A percentile compares a stretch with the other conserved stretches of the same genome.
These are phyloP conservation scores for Anableps anableps DNA, from an alignment of 2,797 vertebrate genomes.

Conservation along the genomic window DNA sequence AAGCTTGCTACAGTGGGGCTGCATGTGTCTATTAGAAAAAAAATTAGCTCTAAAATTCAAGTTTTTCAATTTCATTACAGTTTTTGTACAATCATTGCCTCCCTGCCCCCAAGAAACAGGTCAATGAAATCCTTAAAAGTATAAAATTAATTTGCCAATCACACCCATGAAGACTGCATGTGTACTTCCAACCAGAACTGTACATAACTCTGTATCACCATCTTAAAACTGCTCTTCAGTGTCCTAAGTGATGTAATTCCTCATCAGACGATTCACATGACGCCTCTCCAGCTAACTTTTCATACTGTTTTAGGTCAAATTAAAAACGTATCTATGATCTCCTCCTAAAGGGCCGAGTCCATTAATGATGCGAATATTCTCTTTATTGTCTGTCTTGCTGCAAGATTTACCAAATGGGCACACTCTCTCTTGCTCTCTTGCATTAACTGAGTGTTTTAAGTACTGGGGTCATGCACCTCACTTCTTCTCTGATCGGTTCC, in stretches of 20 bases:
- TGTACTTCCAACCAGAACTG: too few species aligned
- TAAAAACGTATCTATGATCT: background rate
- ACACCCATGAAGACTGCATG: background rate
- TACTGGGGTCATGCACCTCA: background rate
- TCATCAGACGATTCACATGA: background rate
- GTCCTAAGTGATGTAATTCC: background rate
- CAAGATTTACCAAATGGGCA: background rate
- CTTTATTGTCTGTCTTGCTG: background rate
- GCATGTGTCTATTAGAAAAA: too few species aligned
- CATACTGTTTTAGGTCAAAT: background rate
- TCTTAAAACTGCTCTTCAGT: background rate
- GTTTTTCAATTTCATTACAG: background rate
- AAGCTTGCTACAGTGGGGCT: too few species aligned
- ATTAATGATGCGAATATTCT: background rate
- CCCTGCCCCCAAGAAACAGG: background rate
- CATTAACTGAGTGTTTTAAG: background rate
- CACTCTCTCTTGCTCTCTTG: background rate
- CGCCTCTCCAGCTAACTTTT: background rate
- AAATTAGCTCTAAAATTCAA: background rate
- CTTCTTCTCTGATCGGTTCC: constrained; percentile 4
- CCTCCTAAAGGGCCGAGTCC: background rate
- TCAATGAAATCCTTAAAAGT: background rate
- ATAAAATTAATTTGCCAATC: background rate
- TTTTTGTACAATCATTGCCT: background rate
- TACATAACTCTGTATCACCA: too few species aligned